Evolutionary conservation across 2,888 invertebrate species (phyloP).

Genomic region (Agrilus biguttatus): DNA sequence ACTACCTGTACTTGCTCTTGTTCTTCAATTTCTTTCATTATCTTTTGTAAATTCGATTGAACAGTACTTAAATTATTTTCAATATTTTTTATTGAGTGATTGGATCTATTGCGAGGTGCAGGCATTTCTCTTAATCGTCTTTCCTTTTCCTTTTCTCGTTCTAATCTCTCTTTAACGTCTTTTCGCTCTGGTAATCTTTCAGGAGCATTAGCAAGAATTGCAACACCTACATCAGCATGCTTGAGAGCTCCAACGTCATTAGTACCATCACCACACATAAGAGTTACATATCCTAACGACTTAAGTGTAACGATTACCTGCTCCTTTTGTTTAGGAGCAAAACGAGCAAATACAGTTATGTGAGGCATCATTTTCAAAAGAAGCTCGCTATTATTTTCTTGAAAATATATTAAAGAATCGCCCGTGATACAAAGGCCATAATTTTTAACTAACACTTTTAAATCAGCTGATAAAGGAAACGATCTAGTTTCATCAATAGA

Average conservation of each 20-base stretch:
- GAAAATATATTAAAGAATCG: conserved; percentile 64
- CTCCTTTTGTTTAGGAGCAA: conserved; percentile 98
- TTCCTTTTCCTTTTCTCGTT: conserved; percentile 18
- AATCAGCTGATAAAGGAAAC: conserved; percentile 31
- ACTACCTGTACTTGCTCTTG: conserved; percentile 79
- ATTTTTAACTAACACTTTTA: conserved; percentile 46
- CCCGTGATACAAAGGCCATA: conserved; percentile 94
- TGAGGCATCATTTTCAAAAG: conserved; percentile 65
- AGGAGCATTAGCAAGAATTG: conserved; percentile 73
- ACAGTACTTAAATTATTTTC: conserved; percentile 24
- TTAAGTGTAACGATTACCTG: conserved; percentile 83
- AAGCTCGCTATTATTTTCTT: conserved; percentile 44
- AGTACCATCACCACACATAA: conserved; percentile 99
- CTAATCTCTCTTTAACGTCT: conserved; percentile 20
- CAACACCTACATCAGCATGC: conserved; percentile 95
- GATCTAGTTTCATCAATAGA: conserved; percentile 52
- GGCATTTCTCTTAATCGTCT: conserved; percentile 9
- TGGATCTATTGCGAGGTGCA: conserved; percentile 16
- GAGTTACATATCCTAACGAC: conserved; percentile 70
- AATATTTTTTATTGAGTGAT: conserved; percentile 11
- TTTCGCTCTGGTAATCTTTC: conserved; percentile 35
- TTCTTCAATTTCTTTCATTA: conserved; percentile 77
- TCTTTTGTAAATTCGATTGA: conserved; percentile 35
- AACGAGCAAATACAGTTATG: conserved; percentile 87
- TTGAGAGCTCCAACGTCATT: conserved; percentile 99